phyloP scores from a whole-genome alignment of 2,797 vertebrate genomes.

The Sebastiscus tertius region DNA sequence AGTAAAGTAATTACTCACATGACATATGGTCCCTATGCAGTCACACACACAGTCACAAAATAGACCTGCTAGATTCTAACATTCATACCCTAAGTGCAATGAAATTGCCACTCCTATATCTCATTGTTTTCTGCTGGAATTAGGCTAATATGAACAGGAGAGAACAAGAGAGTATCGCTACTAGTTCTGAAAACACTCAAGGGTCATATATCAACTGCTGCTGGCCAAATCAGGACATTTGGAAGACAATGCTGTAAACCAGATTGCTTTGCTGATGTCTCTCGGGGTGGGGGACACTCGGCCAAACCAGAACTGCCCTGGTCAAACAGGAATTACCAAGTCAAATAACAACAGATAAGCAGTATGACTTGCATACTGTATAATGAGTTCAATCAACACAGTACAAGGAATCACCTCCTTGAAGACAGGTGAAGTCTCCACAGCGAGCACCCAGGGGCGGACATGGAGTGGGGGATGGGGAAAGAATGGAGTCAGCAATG shows the following conservation, averaged over 20 bases:
- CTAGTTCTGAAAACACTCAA: background rate
- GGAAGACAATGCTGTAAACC: background rate
- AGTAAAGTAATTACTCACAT: slow-evolving; percentile 36
- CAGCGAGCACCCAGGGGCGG: background rate
- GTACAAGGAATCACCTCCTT: background rate
- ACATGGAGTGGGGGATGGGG: slow-evolving; percentile 36
- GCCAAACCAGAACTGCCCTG: background rate
- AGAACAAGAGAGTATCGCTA: background rate
- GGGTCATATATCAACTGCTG: background rate
- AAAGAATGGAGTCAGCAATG: slow-evolving; percentile 34
- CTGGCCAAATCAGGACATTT: background rate
- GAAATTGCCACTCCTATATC: background rate
- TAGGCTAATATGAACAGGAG: background rate
- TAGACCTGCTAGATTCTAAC: background rate
- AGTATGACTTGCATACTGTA: background rate
- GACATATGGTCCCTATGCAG: slow-evolving; percentile 23
- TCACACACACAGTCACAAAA: slow-evolving; percentile 6
- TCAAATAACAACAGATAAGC: background rate
- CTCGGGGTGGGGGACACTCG: background rate
- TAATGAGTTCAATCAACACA: background rate
- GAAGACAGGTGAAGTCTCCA: slow-evolving; percentile 40
- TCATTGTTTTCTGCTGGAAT: background rate
- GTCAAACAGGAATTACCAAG: slow-evolving; percentile 17
- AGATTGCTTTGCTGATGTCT: background rate
- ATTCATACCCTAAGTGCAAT: background rate